Base-by-base conservation (phyloP, 1,140 invertebrate genomes). In the Neotoxoptera formosana region DNA sequence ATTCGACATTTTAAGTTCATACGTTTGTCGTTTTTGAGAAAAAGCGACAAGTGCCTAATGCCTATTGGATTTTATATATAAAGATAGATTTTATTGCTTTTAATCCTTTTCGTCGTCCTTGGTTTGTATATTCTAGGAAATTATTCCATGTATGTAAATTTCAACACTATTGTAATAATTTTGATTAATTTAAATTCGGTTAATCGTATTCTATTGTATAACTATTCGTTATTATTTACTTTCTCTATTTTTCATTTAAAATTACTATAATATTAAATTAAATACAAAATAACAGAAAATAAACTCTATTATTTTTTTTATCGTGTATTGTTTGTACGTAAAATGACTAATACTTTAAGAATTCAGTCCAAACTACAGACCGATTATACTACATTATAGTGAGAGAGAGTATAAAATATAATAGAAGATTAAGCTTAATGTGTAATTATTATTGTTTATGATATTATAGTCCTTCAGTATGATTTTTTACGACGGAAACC, bases 361-460 rank as follows among this genome's bases (percentile, higher is more conserved):
- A 76, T n/a, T 76, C 60, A 17, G 60, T 76, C 14, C n/a, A n/a
- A 76, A 76, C 60, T 76, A 76, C n/a, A 30, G 30, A 76, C 17
- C n/a, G 4, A 76, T n/a, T 76, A n/a, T n/a, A 76, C 14, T 76
- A 34, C n/a, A 14, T 76, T 20, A 76, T 76, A 76, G n/a, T n/a
- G 60, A 30, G 9, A n/a, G 8, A 76, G 60, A 76, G n/a, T 76
- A 76, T 76, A 76, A 76, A 76, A 76, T 76, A 76, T 76, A 76
- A 76, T 76, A n/a, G 30, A 34, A 4, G 60, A 76, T 76, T 76
- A 76, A 76, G 60, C 30, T 76, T 76, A 76, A n/a, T 76, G 60
- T 76, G 60, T 76, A 76, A 76, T 76, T n/a, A 76, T 76, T 76
- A 30, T 76, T 76, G 60, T 76, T n/a, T 76, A 76, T 76, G 60